Conservation (phyloP, 2,113 vertebrate species). For the Antigone vipio region DNA sequence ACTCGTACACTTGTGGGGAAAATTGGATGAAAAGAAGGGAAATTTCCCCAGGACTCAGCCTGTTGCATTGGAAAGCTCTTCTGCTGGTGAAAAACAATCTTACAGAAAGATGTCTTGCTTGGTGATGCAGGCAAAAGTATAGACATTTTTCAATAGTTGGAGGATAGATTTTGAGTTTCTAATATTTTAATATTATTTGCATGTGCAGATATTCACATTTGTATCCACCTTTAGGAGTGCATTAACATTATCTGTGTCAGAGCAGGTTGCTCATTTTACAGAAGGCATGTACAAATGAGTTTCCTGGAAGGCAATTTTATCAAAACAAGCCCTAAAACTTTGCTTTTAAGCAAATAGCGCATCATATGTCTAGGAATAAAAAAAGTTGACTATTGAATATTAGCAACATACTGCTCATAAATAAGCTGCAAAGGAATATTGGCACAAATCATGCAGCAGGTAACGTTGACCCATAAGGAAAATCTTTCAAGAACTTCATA, state of each 20-base stretch:
- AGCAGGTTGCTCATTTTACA: neutral
- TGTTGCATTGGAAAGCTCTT: neutral
- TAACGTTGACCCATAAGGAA: neutral
- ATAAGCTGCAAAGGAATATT: neutral
- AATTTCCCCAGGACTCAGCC: conserved; percentile 19
- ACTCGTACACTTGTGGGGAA: conserved; percentile 10
- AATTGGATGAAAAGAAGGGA: conserved; percentile 30
- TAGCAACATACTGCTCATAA: neutral
- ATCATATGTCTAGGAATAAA: neutral
- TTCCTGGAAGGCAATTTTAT: neutral
- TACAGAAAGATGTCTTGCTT: neutral
- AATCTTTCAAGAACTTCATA: neutral
- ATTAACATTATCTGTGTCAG: neutral
- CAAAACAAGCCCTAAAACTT: neutral
- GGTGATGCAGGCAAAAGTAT: neutral
- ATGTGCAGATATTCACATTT: neutral
- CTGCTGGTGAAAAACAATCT: neutral
- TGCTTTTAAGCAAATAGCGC: neutral
- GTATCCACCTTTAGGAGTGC: neutral
- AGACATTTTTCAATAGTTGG: neutral
- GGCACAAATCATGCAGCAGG: neutral
- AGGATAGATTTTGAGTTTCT: neutral
- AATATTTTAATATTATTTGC: neutral
- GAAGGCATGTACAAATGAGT: neutral
- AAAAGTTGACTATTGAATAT: neutral